Evolutionary conservation across 2,888 invertebrate genomes (phyloP).

Genomic region (Acleris cristana): DNA sequence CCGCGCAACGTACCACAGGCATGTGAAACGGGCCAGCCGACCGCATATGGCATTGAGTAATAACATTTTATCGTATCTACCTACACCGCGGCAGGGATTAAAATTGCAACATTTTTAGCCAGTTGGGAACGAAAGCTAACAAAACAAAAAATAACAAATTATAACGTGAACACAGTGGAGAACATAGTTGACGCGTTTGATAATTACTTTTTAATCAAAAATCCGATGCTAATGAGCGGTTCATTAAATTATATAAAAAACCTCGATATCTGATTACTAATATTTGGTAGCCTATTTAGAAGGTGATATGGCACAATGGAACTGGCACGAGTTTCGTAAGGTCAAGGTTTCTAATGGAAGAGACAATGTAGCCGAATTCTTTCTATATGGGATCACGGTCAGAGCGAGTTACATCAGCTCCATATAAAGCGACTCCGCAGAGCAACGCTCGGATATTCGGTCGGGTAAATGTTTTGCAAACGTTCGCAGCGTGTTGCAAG

Average conservation of each 20-base stretch:
- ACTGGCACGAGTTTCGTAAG: constrained; percentile 1
- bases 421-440: constrained; percentile 12
- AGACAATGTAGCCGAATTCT: constrained; percentile 23
- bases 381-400: constrained; percentile 30
- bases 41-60: constrained; percentile 64
- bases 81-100: constrained; percentile 61
- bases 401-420: constrained; percentile 33
- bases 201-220: constrained; percentile 14
- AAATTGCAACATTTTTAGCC: constrained; percentile 54
- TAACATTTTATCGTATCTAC: constrained; percentile 59
- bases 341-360: constrained; percentile 30
- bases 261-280: constrained; percentile 6
- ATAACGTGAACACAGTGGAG: not conserved
- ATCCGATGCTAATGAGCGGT: constrained; percentile 3
- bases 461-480: constrained; percentile 63
- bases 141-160: not conserved
- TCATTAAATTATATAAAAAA: constrained; percentile 1
- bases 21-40: constrained; percentile 56
- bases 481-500: constrained; percentile 64
- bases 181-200: constrained; percentile 3
- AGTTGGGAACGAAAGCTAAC: constrained; percentile 11
- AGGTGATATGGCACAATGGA: not conserved
- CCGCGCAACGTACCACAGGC: constrained; percentile 31
- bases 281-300: constrained; percentile 9
- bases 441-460: constrained; percentile 46